Conservation (phyloP, 2,888 invertebrate genomes). For the Elysia crispata region DNA sequence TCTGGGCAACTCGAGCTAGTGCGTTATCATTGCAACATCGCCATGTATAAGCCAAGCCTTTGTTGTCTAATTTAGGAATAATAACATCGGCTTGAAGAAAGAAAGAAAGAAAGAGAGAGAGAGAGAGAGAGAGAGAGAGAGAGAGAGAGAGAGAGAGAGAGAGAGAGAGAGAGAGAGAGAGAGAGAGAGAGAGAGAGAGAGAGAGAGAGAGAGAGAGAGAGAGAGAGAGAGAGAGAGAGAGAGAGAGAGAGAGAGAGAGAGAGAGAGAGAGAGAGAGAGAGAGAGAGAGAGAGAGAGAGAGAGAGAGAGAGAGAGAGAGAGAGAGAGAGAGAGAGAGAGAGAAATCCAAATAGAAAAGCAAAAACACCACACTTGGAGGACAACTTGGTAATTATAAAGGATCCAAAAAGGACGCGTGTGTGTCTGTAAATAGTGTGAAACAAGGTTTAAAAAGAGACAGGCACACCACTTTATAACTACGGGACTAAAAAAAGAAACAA, state of each 20-base stretch:
- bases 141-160: constrained; percentile 31
- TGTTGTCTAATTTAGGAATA: too few relatives aligned
- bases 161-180: constrained; percentile 11
- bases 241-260: constrained; percentile 1
- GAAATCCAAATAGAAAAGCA: constrained; percentile 7
- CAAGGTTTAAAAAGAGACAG: too few relatives aligned
- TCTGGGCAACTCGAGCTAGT: too few relatives aligned
- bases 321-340: constrained; percentile 31
- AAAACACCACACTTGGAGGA: too few relatives aligned
- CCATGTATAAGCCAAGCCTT: too few relatives aligned
- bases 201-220: constrained; percentile 24
- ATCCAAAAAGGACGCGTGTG: too few relatives aligned
- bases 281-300: background rate
- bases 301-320: background rate
- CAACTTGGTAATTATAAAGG: too few relatives aligned
- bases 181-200: background rate
- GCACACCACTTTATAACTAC: too few relatives aligned
- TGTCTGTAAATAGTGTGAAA: too few relatives aligned
- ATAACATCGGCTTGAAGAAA: too few relatives aligned
- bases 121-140: constrained; percentile 22
- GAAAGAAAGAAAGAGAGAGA: constrained; percentile 11
- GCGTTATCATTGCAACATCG: too few relatives aligned
- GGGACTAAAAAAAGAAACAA: too few relatives aligned
- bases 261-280: background rate
- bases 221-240: constrained; percentile 32